Base-by-base conservation (phyloP, 2,888 invertebrate genomes). In the Strigamia maritima region DNA sequence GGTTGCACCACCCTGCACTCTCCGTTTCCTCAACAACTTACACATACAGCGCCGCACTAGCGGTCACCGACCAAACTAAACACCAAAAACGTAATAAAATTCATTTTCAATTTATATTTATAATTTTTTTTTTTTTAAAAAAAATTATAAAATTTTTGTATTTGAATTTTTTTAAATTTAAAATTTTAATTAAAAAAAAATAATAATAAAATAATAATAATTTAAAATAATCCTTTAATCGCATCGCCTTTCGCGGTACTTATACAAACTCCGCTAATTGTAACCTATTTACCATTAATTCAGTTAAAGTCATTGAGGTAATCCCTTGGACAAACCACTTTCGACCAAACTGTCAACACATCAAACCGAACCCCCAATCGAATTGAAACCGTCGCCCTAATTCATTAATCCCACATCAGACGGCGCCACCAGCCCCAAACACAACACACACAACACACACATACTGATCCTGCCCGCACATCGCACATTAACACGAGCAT, bases 291-390 rank as follows among this genome's bases (percentile, higher is more conserved):
- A 16, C 2, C 19, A 49, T 49, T 49, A 19, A 49, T 16, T 49
- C 14, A 49, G 16, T 49, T 49, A 70, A 24, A 70, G 10, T 28
- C 26, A 26, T 70, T 14, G 14, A 70, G 10, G 24, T 70, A 70
- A 70, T 28, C 28, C 70, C 26, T 3, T 26, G 19, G 54, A 2
- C 54, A 54, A 54, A 54, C 54, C 19, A n/a, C 19, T 1, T 19
- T n/a, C 60, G 16, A 70, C 70, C 70, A 28, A 26, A 70, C 70
- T 70, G 70, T 70, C 70, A 70, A 70, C 70, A 28, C 70, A 10
- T 70, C 12, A 70, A 70, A 60, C 60, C 60, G 19, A 24, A 60
- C 60, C 60, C 60, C 60, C 60, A 19, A 22, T 19, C 19, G 22
- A 70, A 70, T 16, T 26, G 4, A 28, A 70, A 70, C 70, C 28